These are phyloP conservation scores for Protaetia brevitarsis DNA, from an alignment of 1,140 invertebrate genomes.

Conservation along the genomic window DNA sequence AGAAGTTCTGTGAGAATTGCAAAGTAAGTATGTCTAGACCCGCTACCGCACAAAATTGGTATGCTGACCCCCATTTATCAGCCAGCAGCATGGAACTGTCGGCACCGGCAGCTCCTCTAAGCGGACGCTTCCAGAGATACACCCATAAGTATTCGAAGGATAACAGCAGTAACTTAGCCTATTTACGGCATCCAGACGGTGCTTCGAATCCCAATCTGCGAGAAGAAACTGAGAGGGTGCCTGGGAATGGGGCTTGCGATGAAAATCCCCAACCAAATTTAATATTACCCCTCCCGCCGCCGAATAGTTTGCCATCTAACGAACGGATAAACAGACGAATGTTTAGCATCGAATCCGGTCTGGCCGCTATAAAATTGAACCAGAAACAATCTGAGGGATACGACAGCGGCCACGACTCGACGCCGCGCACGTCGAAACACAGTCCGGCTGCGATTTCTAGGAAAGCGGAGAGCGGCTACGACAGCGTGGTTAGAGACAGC, in stretches of 20 bases:
- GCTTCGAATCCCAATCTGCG: slow-evolving; percentile 86
- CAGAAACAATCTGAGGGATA: slow-evolving; percentile 65
- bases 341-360: slow-evolving; percentile 57
- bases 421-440: slow-evolving; percentile 73
- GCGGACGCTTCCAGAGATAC: slow-evolving; percentile 44
- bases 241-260: slow-evolving; percentile 62
- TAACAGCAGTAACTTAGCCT: slow-evolving; percentile 64
- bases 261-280: slow-evolving; percentile 1
- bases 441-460: slow-evolving; percentile 69
- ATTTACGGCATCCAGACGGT: slow-evolving; percentile 80
- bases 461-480: slow-evolving; percentile 82
- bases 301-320: slow-evolving; percentile 53
- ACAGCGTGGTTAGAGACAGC: slow-evolving; percentile 81
- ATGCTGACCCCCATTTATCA: slow-evolving; percentile 47
- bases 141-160: slow-evolving; percentile 51
- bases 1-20: slow-evolving; percentile 74
- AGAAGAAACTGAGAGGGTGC: slow-evolving; percentile 64
- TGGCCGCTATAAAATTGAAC: slow-evolving; percentile 52
- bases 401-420: slow-evolving; percentile 74
- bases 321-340: slow-evolving; percentile 55
- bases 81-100: slow-evolving; percentile 52
- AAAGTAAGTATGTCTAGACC: slow-evolving; percentile 68
- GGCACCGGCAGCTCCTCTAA: slow-evolving; percentile 40
- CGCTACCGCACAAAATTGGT: slow-evolving; percentile 60
- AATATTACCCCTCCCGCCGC: slow-evolving; percentile 49